Percentiles rank a stretch among this genome's conserved stretches.
Evolutionary conservation across 2,113 vertebrate species (phyloP).

Genomic region (Elgaria multicarinata): DNA sequence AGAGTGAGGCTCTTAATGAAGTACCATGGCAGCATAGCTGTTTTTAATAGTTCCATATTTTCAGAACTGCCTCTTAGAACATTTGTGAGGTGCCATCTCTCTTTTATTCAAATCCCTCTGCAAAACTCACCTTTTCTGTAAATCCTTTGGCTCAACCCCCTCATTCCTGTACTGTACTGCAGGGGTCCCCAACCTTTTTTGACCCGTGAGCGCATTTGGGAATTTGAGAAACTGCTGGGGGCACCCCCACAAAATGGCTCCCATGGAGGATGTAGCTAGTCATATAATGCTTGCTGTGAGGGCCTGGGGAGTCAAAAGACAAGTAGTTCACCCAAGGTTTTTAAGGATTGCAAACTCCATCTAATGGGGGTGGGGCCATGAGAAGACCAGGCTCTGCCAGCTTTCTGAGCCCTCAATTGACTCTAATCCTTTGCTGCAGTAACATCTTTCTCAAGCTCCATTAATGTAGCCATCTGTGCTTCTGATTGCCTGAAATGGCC

Average conservation of each 20-base stretch:
- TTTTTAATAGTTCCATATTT: not conserved
- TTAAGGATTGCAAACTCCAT: not conserved
- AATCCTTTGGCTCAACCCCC: not conserved
- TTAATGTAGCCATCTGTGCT: not conserved
- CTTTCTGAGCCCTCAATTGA: not conserved
- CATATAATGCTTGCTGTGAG: too few species aligned
- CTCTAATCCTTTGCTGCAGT: not conserved
- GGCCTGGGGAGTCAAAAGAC: too few species aligned
- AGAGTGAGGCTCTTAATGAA: not conserved
- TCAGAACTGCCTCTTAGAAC: not conserved
- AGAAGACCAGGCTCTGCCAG: not conserved
- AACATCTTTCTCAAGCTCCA: not conserved
- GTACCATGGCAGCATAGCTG: conserved; percentile 12
- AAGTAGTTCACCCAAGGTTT: not conserved
- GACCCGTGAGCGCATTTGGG: too few species aligned
- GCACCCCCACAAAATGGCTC: too few species aligned
- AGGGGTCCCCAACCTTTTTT: too few species aligned
- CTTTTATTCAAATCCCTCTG: not conserved
- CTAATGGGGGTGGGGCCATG: too few species aligned
- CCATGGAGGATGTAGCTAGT: too few species aligned
- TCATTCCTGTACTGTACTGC: too few species aligned
- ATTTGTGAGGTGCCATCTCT: not conserved
- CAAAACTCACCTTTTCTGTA: not conserved
- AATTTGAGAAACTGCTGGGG: too few species aligned
- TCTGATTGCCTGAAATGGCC: not conserved